phyloP scores from a whole-genome alignment of 1,140 invertebrate species.

The Marisa cornuarietis region DNA sequence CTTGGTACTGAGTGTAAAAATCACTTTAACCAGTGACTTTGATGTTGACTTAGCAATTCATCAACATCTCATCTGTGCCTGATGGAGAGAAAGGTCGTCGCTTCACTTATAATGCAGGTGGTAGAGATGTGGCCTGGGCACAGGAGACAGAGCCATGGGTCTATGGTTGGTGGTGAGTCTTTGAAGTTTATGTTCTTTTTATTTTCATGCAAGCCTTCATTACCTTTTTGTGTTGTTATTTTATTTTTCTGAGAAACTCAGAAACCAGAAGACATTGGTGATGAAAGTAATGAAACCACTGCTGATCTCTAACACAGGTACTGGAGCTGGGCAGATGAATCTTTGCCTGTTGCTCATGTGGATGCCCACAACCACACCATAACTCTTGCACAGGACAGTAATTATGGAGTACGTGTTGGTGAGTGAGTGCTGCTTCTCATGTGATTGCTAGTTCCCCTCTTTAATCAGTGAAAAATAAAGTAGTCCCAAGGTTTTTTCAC shows the following conservation, averaged over 20 bases:
- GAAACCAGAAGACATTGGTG: neutral
- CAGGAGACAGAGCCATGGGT: conserved; percentile 33
- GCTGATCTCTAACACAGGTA: conserved; percentile 29
- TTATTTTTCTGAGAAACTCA: neutral
- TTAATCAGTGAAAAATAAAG: no score
- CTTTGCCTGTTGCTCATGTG: conserved; percentile 29
- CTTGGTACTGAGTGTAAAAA: no score
- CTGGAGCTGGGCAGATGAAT: conserved; percentile 45
- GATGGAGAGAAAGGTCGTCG: conserved; percentile 26
- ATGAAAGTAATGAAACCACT: no score
- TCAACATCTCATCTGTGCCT: conserved; percentile 27
- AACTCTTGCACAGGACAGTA: conserved; percentile 25
- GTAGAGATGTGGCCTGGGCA: conserved; percentile 25
- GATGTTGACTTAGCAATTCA: conserved; percentile 21
- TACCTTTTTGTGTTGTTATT: neutral
- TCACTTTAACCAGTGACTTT: neutral
- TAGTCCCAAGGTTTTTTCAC: no score
- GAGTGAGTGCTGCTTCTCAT: neutral
- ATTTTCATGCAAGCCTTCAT: neutral
- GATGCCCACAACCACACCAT: conserved; percentile 27
- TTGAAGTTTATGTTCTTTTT: neutral
- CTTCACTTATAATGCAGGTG: conserved; percentile 25
- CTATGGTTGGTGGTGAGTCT: conserved; percentile 33
- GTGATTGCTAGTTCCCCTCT: neutral
- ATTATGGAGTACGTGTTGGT: conserved; percentile 37